phyloP scores from a whole-genome alignment of 2,888 invertebrate genomes.

The Mantis religiosa region DNA sequence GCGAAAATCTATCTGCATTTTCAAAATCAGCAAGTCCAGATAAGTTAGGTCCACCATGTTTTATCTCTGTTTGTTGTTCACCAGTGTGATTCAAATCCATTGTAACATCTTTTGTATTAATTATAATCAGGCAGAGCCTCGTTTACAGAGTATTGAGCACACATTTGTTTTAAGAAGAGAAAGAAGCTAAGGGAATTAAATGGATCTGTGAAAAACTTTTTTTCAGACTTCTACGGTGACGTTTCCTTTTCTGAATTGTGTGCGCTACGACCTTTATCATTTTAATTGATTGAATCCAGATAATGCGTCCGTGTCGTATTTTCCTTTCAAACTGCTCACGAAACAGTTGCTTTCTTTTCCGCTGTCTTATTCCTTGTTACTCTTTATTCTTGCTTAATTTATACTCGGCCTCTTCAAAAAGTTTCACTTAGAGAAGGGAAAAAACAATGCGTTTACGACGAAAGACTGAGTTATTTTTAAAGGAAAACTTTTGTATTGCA shows the following conservation, averaged over 20 bases:
- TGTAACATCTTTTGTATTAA: no score
- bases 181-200: no score
- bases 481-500: not conserved
- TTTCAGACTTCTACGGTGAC: not conserved
- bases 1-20: no score
- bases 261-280: not conserved
- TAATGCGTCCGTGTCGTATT: not conserved
- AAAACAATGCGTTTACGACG: not conserved
- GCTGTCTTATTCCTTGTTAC: not conserved
- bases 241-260: not conserved
- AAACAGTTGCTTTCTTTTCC: not conserved
- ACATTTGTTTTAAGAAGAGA: no score
- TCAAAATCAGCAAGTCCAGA: no score
- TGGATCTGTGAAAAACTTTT: no score
- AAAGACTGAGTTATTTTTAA: not conserved
- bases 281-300: not conserved
- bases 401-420: not conserved
- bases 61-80: no score
- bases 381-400: not conserved
- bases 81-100: no score
- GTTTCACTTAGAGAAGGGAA: not conserved
- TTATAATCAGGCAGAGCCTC: no score
- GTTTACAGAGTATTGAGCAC: no score
- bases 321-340: not conserved
- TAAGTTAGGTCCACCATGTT: no score